Percentiles rank a stretch among this genome's conserved stretches.
Evolutionary conservation across 2,888 invertebrate genomes (phyloP).

Genomic region (Dermolepida albohirtum): DNA sequence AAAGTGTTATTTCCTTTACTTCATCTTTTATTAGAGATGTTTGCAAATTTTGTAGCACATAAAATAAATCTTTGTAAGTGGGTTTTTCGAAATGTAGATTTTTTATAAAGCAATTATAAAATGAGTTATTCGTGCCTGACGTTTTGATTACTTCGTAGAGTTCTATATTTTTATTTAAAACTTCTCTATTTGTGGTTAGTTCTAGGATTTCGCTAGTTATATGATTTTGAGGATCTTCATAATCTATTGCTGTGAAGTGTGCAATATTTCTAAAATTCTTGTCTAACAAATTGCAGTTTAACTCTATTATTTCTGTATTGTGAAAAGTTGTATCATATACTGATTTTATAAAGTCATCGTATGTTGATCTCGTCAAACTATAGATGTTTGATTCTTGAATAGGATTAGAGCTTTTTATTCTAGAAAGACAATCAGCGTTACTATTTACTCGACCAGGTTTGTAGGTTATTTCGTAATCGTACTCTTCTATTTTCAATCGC

Average conservation of each 20-base stretch:
- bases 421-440: conserved; percentile 55
- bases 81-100: conserved; percentile 2
- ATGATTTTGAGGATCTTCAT: neutral
- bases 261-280: neutral
- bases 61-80: neutral
- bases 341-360: neutral
- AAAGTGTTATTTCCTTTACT: conserved; percentile 5
- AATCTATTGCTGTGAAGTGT: conserved; percentile 2
- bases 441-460: conserved; percentile 54
- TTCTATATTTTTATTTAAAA: conserved; percentile 5
- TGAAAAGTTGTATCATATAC: neutral
- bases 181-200: neutral
- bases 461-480: conserved; percentile 55
- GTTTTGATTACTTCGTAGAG: neutral
- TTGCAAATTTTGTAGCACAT: no score
- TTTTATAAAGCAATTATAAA: neutral
- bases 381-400: neutral
- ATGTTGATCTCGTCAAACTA: neutral
- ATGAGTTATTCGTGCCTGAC: neutral
- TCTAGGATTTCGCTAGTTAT: neutral
- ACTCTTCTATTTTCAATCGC: conserved; percentile 55
- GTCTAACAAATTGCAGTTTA: neutral
- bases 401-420: neutral
- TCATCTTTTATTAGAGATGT: neutral
- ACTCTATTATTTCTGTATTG: neutral